These are phyloP conservation scores for Drosophila obscura DNA, from an alignment of 1,140 invertebrate genomes.

Conservation along the genomic window DNA sequence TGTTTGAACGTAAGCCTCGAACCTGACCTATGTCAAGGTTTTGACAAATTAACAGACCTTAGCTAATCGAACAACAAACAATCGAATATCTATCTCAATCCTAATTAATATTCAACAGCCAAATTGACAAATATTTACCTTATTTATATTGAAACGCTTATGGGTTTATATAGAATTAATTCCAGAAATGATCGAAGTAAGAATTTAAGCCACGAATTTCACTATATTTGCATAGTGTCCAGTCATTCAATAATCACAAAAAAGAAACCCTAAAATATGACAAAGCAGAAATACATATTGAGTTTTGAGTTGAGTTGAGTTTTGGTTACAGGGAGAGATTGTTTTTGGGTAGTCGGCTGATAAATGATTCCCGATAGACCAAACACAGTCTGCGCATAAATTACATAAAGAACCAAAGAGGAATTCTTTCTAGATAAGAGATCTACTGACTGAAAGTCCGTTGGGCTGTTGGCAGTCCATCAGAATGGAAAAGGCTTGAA, in stretches of 20 bases:
- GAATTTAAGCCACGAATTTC: neutral
- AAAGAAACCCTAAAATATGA: conserved; percentile 22
- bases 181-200: conserved; percentile 3
- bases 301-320: no score
- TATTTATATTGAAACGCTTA: no score
- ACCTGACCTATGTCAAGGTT: conserved; percentile 53
- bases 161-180: neutral
- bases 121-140: no score
- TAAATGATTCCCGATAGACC: conserved; percentile 11
- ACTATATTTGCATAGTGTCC: conserved; percentile 30
- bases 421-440: conserved; percentile 6
- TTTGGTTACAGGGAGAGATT: neutral
- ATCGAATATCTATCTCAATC: neutral
- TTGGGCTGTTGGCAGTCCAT: no score
- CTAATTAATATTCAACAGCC: no score
- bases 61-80: conserved; percentile 30
- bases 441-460: neutral
- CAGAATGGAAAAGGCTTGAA: no score
- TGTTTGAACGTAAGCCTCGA: conserved; percentile 21
- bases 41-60: conserved; percentile 43
- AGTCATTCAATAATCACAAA: conserved; percentile 16
- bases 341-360: conserved; percentile 7
- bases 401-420: conserved; percentile 4
- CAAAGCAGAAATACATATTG: conserved; percentile 10
- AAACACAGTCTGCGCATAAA: neutral